Base-by-base conservation (phyloP, 2,797 vertebrate species). In the Eulemur coronatus region DNA sequence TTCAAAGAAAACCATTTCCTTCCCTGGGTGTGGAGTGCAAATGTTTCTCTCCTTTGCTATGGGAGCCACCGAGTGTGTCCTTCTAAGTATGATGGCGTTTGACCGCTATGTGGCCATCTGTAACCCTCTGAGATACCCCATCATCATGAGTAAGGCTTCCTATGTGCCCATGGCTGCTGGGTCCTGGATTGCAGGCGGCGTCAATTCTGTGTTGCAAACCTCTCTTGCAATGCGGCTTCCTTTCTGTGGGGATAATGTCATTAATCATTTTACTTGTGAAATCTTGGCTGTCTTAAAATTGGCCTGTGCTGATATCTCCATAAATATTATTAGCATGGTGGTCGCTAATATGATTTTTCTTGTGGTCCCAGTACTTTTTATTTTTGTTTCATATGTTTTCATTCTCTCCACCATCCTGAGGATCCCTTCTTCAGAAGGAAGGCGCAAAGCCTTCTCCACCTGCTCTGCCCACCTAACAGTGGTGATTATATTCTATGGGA, bases 401-500 rank as follows among this genome's bases (percentile, higher is more conserved):
- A 97, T 98, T 67, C 78, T 97, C 20, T 97, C 43, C 17, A 81
- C 93, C 48, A 97, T 96, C 22, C 61, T 96, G 65, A 95, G 79
- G 46, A 97, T 97, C 33, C 75, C 85, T 90, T 96, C 95, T 43
- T 67, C 85, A 65, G 91, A 97, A 12, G 96, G 95, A 28, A 93
- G 89, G 59, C 11, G 0, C 4, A 97, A 97, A 96, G 89, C 93
- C n/a, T 97, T 95, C 80, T 97, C 96, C 14, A 97, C 96, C 17
- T 98, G 97, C 63, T 94, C 95, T 0, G 91, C 97, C 6, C 97
- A 97, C 67, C 89, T 97, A 30, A 86, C 70, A 10, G 96, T 95
- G 76, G 96, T 97, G 63, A 50, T 95, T 52, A 57, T 98, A 89
- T 97, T 98, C 94, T 97, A 92, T 65, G 93, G 95, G 57, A 96